These are phyloP conservation scores for Vandiemenella viatica DNA, from an alignment of 2,888 invertebrate species.

Conservation along the genomic window DNA sequence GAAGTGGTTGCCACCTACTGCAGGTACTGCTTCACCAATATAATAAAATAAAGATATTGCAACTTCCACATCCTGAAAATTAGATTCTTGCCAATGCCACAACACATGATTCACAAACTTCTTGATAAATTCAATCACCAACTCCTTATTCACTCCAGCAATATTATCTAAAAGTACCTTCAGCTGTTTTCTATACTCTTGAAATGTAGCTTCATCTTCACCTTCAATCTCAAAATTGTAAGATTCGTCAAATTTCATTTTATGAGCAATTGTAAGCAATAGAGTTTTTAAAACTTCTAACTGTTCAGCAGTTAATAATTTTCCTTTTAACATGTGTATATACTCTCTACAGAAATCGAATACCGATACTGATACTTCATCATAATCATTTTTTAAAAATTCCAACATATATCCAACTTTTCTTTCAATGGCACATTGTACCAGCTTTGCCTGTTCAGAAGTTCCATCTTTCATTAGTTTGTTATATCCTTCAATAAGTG, in stretches of 20 bases:
- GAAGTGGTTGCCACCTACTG: slow-evolving; percentile 25
- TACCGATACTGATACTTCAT: slow-evolving; percentile 34
- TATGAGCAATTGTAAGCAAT: slow-evolving; percentile 31
- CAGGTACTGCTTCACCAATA: slow-evolving; percentile 31
- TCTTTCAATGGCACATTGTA: slow-evolving; percentile 25
- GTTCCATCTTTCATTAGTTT: slow-evolving; percentile 25
- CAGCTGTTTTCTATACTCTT: slow-evolving; percentile 35
- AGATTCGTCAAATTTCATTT: slow-evolving; percentile 33
- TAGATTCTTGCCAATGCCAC: slow-evolving; percentile 28
- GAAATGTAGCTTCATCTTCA: slow-evolving; percentile 37
- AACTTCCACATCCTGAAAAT: slow-evolving; percentile 33
- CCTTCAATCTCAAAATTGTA: slow-evolving; percentile 35
- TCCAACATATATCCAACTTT: slow-evolving; percentile 31
- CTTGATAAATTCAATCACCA: slow-evolving; percentile 29
- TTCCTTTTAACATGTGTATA: slow-evolving; percentile 1
- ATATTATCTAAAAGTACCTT: slow-evolving; percentile 36
- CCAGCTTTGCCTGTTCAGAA: slow-evolving; percentile 19
- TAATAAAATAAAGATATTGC: slow-evolving; percentile 33
- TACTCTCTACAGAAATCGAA: slow-evolving; percentile 31
- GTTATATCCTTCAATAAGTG: slow-evolving; percentile 30
- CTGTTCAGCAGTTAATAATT: slow-evolving; percentile 21
- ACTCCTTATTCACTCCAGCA: slow-evolving; percentile 30
- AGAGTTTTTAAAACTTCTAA: slow-evolving; percentile 27
- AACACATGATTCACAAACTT: slow-evolving; percentile 27
- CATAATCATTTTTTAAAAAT: slow-evolving; percentile 33